Evolutionary conservation across 1,140 invertebrate species (phyloP), one percentile per base, ranked within the genome.

Genomic region (Pseudomyrmex concolor): DNA sequence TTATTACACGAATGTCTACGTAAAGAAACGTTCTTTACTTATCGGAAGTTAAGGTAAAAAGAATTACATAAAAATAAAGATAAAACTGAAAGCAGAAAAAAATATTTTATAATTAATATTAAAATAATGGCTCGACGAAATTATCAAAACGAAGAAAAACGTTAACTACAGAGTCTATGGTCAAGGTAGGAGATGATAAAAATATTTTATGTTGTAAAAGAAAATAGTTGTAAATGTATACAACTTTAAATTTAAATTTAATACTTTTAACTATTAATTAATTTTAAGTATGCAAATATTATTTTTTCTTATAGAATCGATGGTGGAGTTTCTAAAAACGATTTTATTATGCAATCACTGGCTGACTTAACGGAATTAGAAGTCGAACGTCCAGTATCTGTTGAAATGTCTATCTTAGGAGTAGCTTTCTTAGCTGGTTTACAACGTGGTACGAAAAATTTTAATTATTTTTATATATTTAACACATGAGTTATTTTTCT

Each of bases 311-410:
- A 0, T 91, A 99, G 98, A 87, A 95, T 98, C 57, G 98, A 99
- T 93, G 98, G 98, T n/a, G 98, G 98, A 43, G 98, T 99, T 17
- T 97, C 98, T 0, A 96, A 96, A 77, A 99, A 99, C 93, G 96
- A 99, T 93, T 99, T 99, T 91, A 94, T 99, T 1, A 96, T 97
- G 86, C 98, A 99, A 94, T 93, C 98, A 43, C 95, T 99, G 66
- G 96, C 98, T 4, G 97, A 99, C 94, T 93, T 98, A 45, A 97
- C 96, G 4, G 95, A 96, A 1, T 90, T 97, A 55, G 90, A 93
- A 13, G 96, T 99, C 13, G 97, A 98, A 90, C 94, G 98, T 66
- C 94, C 96, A 0, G 89, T 90, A 0, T 95, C 95, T 70, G 93
- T 95, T 0, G 97, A 98, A 94, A 97, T 97, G 94, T 96, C 97